Evolutionary conservation across 2,113 vertebrate species (phyloP), one percentile per base, ranked within the genome.

Genomic region (Tinamus guttatus): DNA sequence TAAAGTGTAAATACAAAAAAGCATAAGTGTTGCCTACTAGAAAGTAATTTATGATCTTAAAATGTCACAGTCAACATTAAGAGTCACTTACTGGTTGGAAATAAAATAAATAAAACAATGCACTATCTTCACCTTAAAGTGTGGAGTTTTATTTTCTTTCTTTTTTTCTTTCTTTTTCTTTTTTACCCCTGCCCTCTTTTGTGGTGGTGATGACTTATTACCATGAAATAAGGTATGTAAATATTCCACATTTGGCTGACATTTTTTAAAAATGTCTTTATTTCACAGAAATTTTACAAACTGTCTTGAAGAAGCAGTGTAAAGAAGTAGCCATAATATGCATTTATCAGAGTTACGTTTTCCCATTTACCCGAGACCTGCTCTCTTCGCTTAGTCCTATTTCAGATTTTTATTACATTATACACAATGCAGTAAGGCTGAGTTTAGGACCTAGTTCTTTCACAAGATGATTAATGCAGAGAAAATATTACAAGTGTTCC

Each of bases 21-120:
- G 49, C 49, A 78, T 13, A 28, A 94, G 20, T 95, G 62, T 96
- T 96, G 68, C 49, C 91, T 84, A 82, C 87, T 90, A 56, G 25
- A 84, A 75, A 94, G 75, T 78, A 95, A 96, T 97, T 96, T 97
- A 96, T 95, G 87, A 95, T 96, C 74, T 97, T 95, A 93, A 97
- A 98, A 97, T 98, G 97, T 96, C 96, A 97, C 38, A 87, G 71
- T 81, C 75, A 96, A 95, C 65, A 94, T 97, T 92, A 81, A 4
- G 18, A 79, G 69, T 82, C 32, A 87, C 91, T 82, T 89, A 96
- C 67, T 75, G 67, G 90, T 84, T 49, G 89, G 41, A 94, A 87
- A 89, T 69, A 90, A 96, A 96, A 87, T 89, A 83, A 81, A 95
- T 81, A 96, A 95, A 95, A 40, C 7, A 34, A 34, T 21, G 38